Base-by-base conservation (phyloP, 2,797 vertebrate species). In the Pseudomugil tenellus region DNA sequence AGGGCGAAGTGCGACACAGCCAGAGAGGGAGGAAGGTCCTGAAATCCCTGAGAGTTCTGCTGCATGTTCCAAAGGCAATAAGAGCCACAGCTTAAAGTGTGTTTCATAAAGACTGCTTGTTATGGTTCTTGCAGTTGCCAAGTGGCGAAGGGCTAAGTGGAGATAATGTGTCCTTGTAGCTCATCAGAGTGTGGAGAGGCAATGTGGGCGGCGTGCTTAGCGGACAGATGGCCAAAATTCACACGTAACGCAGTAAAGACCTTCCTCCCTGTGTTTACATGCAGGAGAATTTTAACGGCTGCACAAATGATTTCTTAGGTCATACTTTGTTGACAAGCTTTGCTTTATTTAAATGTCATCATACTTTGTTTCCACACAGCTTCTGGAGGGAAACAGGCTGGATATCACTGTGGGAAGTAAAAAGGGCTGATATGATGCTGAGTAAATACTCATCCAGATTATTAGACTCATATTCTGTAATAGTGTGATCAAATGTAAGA, bases 61-160 rank as follows among this genome's bases (percentile, higher is more conserved):
- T 49, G 79, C 56, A 17, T 74, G 83, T 74, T 89, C 85, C 87
- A 90, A 87, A 86, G 81, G 72, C 83, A 84, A 85, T 74, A 90
- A 70, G 69, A 79, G 59, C 73, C 58, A 57, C 39, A 79, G 82
- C 74, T 74, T 52, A 53, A 76, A 83, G 81, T 87, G 77, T 67
- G 63, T 79, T 86, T 81, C 64, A 80, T 86, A 80, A 71, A 79
- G 74, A 84, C 64, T 65, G 65, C 66, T 77, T 87, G 83, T 89
- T 89, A 79, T 84, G 81, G 77, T 84, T 86, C 71, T 63, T 32
- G 68, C 83, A 77, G 79, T 87, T 89, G 84, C 86, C 84, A 86
- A 90, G 80, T 76, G 86, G 73, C 17, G 72, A 87, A 83, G 77
- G 84, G 72, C 79, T 85, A 88, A 89, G 84, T 84, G 84, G 77